A percentile compares a stretch with the other conserved stretches of the same genome.
Conservation (phyloP, 2,888 invertebrate genomes). For the Tetrapedia diversipes region DNA sequence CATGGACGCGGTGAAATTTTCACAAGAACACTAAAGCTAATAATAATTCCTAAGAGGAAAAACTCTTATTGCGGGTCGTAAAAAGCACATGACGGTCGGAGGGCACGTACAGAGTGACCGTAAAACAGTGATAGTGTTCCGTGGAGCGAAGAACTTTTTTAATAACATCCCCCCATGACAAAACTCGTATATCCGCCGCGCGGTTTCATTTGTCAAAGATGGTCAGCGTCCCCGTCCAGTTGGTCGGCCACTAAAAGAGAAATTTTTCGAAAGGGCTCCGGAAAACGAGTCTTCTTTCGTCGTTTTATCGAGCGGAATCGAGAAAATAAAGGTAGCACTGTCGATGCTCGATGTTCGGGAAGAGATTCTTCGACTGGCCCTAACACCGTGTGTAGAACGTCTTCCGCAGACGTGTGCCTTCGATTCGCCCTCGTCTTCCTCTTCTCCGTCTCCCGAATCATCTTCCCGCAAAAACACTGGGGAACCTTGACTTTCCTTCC, state of each 20-base stretch:
- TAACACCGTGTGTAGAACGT: too few relatives aligned
- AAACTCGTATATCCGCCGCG: background rate
- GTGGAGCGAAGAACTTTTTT: constrained; percentile 44
- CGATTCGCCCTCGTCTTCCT: too few relatives aligned
- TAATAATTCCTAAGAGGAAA: background rate
- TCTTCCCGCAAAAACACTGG: too few relatives aligned
- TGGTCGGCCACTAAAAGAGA: constrained; percentile 49
- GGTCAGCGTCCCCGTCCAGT: background rate
- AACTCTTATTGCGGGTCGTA: constrained; percentile 4
- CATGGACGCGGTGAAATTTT: background rate
- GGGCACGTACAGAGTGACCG: background rate
- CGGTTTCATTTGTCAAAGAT: constrained; percentile 16
- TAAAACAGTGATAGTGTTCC: background rate
- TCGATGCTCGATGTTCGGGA: constrained; percentile 8
- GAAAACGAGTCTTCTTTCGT: constrained; percentile 45
- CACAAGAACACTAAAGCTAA: background rate
- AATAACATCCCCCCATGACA: constrained; percentile 33
- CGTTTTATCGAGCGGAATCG: constrained; percentile 40
- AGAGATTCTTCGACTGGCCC: constrained; percentile 15
- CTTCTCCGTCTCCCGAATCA: too few relatives aligned
- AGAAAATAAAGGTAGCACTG: constrained; percentile 37
- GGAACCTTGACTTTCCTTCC: too few relatives aligned
- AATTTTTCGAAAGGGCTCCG: constrained; percentile 54
- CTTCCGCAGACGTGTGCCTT: constrained; percentile 16
- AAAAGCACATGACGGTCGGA: constrained; percentile 16